phyloP scores from a whole-genome alignment of 2,113 vertebrate species.

The Xerus inauris region DNA sequence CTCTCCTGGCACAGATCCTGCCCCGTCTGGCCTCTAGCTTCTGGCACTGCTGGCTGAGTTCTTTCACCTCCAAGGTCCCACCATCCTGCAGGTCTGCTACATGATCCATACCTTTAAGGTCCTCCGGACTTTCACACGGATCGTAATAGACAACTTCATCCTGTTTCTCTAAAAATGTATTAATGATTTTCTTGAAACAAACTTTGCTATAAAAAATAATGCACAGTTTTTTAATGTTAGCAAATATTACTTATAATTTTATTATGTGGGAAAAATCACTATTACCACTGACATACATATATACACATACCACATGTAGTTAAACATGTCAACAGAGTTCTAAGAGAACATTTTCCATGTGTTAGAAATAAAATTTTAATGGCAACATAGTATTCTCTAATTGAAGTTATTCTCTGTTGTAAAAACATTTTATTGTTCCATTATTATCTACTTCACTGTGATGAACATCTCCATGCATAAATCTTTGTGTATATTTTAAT shows the following conservation, averaged over 20 bases:
- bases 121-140: slow-evolving; percentile 93
- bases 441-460: background rate
- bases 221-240: slow-evolving; percentile 40
- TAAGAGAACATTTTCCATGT: background rate
- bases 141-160: slow-evolving; percentile 98
- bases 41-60: slow-evolving; percentile 88
- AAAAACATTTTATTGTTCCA: background rate
- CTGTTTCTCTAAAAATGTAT: slow-evolving; percentile 92
- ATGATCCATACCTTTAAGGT: slow-evolving; percentile 88
- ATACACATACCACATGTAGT: background rate
- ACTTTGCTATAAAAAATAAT: slow-evolving; percentile 63
- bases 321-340: background rate
- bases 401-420: background rate
- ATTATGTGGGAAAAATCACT: background rate
- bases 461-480: background rate
- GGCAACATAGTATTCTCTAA: slow-evolving; percentile 48
- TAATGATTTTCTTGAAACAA: slow-evolving; percentile 66
- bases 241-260: background rate
- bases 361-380: slow-evolving; percentile 62
- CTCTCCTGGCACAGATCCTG: slow-evolving; percentile 91
- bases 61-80: slow-evolving; percentile 75
- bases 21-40: slow-evolving; percentile 93
- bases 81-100: slow-evolving; percentile 70
- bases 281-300: background rate
- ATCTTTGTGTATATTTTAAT: background rate